Evolutionary conservation across 2,113 vertebrate species (phyloP).

Genomic region (Ciconia maguari): DNA sequence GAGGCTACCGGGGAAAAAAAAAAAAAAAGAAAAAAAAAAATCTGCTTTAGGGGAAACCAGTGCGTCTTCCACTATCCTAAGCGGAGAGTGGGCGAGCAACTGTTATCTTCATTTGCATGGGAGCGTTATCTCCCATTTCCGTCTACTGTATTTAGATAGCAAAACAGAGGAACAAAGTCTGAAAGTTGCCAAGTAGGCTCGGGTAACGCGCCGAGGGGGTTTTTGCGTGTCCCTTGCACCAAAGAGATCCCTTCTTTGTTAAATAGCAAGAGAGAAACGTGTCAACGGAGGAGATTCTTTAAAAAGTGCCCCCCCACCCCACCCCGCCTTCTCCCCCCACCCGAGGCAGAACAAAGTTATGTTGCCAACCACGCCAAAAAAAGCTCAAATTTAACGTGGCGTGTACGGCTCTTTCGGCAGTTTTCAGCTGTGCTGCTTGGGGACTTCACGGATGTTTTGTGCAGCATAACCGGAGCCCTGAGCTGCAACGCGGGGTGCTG

Average conservation of each 20-base stretch:
- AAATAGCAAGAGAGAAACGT: neutral
- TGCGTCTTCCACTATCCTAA: slow-evolving; percentile 9
- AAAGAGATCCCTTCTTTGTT: neutral
- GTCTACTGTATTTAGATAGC: neutral
- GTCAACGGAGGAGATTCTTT: neutral
- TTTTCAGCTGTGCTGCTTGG: neutral
- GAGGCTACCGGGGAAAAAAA: slow-evolving; percentile 40
- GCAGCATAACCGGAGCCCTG: neutral
- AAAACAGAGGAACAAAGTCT: slow-evolving; percentile 44
- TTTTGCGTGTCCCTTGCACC: neutral
- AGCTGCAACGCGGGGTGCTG: slow-evolving; percentile 52
- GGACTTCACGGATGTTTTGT: slow-evolving; percentile 22
- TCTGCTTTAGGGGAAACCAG: slow-evolving; percentile 25
- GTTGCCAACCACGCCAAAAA: neutral
- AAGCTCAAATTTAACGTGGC: neutral
- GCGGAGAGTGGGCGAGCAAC: neutral
- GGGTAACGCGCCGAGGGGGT: neutral
- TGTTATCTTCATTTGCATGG: slow-evolving; percentile 34
- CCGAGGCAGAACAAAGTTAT: neutral
- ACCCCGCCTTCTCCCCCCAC: neutral
- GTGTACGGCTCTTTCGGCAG: neutral
- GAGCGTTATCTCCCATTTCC: slow-evolving; percentile 18
- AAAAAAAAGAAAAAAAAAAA: neutral
- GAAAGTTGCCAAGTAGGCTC: slow-evolving; percentile 13
- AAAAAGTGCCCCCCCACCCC: neutral